These are phyloP conservation scores for Drosophila arizonae DNA, from an alignment of 1,140 invertebrate genomes.

Conservation along the genomic window DNA sequence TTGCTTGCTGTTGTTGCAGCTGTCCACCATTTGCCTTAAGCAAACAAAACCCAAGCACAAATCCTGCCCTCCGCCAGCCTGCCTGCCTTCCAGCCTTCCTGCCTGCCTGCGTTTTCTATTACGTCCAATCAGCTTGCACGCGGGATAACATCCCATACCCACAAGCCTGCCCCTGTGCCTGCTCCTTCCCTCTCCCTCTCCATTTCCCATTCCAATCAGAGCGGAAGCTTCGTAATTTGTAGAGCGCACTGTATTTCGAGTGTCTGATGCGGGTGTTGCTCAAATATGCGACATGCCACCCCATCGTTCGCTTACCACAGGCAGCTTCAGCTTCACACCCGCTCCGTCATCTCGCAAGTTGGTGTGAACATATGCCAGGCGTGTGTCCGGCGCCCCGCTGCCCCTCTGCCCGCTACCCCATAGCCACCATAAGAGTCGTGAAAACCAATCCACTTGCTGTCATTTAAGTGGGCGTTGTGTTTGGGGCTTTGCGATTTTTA, in stretches of 20 bases:
- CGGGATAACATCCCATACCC: conserved; percentile 20
- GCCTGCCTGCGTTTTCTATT: conserved; percentile 1
- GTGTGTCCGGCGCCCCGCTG: conserved; percentile 39
- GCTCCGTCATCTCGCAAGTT: conserved; percentile 50
- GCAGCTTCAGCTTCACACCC: conserved; percentile 54
- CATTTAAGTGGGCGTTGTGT: conserved; percentile 33
- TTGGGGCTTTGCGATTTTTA: conserved; percentile 58
- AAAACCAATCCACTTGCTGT: conserved; percentile 31
- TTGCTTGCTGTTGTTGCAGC: conserved; percentile 71
- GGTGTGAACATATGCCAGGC: conserved; percentile 82
- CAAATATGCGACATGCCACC: conserved; percentile 65
- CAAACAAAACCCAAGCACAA: conserved; percentile 57
- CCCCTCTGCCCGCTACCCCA: neutral
- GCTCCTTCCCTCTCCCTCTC: too few relatives aligned
- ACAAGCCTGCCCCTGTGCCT: neutral
- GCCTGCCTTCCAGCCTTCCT: neutral
- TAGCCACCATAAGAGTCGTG: neutral
- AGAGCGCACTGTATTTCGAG: conserved; percentile 60
- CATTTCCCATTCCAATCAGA: conserved; percentile 14
- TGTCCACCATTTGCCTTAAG: conserved; percentile 70
- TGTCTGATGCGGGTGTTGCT: conserved; percentile 74
- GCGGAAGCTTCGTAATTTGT: conserved; percentile 64
- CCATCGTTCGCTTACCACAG: conserved; percentile 2
- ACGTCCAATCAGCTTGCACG: conserved; percentile 68
- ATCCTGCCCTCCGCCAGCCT: conserved; percentile 26